Evolutionary conservation across 1,140 invertebrate species (phyloP), one percentile per base, ranked within the genome.

Genomic region (Heliothis virescens): DNA sequence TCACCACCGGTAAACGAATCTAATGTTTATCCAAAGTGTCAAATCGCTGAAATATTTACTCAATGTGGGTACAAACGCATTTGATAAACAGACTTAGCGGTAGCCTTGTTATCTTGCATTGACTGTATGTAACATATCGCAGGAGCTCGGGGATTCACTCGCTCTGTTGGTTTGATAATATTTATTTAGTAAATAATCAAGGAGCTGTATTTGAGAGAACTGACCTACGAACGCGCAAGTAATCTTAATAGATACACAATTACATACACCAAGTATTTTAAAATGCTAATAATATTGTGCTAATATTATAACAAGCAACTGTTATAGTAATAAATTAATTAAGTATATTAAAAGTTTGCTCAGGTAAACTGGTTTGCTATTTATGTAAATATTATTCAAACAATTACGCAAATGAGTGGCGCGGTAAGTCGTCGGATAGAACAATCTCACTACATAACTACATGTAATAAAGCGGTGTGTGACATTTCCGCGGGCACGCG

Each of bases 61-160:
- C 21, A 1, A 29, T 60, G 12, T 13, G 26, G 12, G 16, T 26
- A 29, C 21, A 29, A 60, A 60, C 57, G 12, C 21, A 29, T 60
- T 29, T 29, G 21, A 26, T 29, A 3, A 60, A 60, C 57, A 18
- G 55, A 57, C 5, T 41, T 60, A 29, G 18, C 16, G 9, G 34
- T 26, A 60, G 26, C 13, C 9, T 5, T 59, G 21, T 60, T 29
- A 13, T 12, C 2, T 60, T 13, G 13, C 57, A 29, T 60, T 60
- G 57, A 60, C 12, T 60, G 57, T 60, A 26, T 60, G 57, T 60
- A 26, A 29, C 57, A 60, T 60, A 60, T 60, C 26, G 57, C 57
- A 29, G 34, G 11, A 26, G 21, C 21, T 29, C 57, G 57, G 57
- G 57, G 57, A 60, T 60, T 60, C 21, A 60, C 57, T 26, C 57